Conservation (phyloP, 1,140 invertebrate species). For the Plectrocnemia conspersa region DNA sequence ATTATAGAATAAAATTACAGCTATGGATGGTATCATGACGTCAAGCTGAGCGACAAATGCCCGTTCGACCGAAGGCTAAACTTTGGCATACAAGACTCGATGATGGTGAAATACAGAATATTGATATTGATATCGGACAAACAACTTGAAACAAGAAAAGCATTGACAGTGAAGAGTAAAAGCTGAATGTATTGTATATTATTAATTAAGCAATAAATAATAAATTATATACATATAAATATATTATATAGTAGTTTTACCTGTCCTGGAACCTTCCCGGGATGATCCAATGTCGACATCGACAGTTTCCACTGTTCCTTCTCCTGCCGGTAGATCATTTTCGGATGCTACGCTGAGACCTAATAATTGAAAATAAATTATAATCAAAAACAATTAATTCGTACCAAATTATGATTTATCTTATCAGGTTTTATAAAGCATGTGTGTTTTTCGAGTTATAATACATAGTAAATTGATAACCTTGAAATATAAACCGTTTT, state of each 20-base stretch:
- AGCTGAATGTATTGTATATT: neutral
- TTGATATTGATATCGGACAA: slow-evolving; percentile 23
- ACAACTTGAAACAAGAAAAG: slow-evolving; percentile 8
- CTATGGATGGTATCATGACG: slow-evolving; percentile 44
- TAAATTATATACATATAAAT: slow-evolving; percentile 8
- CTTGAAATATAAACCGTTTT: slow-evolving; percentile 11
- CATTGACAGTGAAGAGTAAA: slow-evolving; percentile 9
- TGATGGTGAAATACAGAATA: slow-evolving; percentile 41
- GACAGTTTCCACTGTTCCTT: slow-evolving; percentile 53
- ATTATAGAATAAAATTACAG: slow-evolving; percentile 37
- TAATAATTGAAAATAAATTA: slow-evolving; percentile 41
- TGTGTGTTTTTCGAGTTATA: slow-evolving; percentile 3
- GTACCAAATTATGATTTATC: slow-evolving; percentile 33
- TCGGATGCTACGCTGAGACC: slow-evolving; percentile 41
- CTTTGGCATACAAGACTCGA: slow-evolving; percentile 39
- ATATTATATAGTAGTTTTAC: slow-evolving; percentile 55
- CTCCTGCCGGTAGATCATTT: slow-evolving; percentile 39
- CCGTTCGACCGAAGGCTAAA: slow-evolving; percentile 36
- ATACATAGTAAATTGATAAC: slow-evolving; percentile 28
- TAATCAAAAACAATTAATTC: slow-evolving; percentile 23
- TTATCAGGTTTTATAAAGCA: slow-evolving; percentile 11
- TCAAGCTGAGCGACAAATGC: slow-evolving; percentile 35
- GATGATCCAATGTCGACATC: slow-evolving; percentile 73
- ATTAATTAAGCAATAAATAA: slow-evolving; percentile 11
- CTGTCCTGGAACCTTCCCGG: slow-evolving; percentile 78